These are phyloP conservation scores for Campodea augens DNA, from an alignment of 1,140 invertebrate genomes.

Conservation along the genomic window DNA sequence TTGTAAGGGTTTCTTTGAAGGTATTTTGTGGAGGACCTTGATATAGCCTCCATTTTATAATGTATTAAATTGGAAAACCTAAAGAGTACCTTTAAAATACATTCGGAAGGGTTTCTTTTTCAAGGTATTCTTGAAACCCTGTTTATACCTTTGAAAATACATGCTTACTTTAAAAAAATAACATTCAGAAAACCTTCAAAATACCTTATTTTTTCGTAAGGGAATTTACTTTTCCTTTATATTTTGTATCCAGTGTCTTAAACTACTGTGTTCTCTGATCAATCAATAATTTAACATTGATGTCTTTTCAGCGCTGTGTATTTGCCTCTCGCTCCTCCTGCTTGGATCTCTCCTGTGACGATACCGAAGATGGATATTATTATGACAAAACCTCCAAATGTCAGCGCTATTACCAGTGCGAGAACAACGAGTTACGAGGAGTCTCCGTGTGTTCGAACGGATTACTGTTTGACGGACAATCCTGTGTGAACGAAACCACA, in stretches of 20 bases:
- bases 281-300: not conserved
- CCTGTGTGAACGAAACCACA: slow-evolving; percentile 22
- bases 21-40: too few relatives aligned
- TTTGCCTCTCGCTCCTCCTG: slow-evolving; percentile 17
- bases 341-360: slow-evolving; percentile 23
- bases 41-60: too few relatives aligned
- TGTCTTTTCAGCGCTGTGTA: slow-evolving; percentile 10
- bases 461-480: slow-evolving; percentile 24
- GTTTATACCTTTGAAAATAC: too few relatives aligned
- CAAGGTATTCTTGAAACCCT: too few relatives aligned
- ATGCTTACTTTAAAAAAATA: too few relatives aligned
- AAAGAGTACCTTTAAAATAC: too few relatives aligned
- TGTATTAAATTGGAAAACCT: too few relatives aligned
- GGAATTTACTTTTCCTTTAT: not conserved
- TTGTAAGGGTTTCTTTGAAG: too few relatives aligned
- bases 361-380: slow-evolving; percentile 20
- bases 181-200: too few relatives aligned
- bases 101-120: too few relatives aligned
- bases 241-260: not conserved
- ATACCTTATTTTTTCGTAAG: too few relatives aligned
- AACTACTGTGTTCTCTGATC: not conserved
- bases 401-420: slow-evolving; percentile 19
- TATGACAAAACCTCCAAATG: slow-evolving; percentile 21
- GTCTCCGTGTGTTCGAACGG: slow-evolving; percentile 24
- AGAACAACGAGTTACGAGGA: slow-evolving; percentile 16